Conservation (phyloP, 2,113 vertebrate species). For the Petrocephalus microphthalmus region DNA sequence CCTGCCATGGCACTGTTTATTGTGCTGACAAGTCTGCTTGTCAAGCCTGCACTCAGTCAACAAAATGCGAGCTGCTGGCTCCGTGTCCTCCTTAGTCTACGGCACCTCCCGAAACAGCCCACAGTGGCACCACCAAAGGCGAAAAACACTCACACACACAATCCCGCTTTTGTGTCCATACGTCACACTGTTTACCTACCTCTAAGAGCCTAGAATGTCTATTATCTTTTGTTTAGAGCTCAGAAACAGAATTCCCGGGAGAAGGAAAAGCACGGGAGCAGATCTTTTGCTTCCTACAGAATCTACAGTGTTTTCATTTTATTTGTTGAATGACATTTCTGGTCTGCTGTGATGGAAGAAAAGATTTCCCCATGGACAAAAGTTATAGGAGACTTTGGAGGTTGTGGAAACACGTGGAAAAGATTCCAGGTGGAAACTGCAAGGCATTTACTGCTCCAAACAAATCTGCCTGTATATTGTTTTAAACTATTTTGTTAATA, state of each 20-base stretch:
- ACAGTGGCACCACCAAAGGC: not conserved
- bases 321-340: not conserved
- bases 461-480: not conserved
- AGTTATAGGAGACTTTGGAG: not conserved
- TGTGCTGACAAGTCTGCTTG: slow-evolving; percentile 75
- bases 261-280: not conserved
- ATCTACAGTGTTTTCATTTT: not conserved
- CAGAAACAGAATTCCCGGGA: not conserved
- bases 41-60: slow-evolving; percentile 62
- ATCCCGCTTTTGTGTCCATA: slow-evolving; percentile 10
- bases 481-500: not conserved
- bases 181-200: not conserved
- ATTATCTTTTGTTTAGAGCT: not conserved
- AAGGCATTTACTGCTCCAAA: not conserved
- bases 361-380: not conserved
- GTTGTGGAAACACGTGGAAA: not conserved
- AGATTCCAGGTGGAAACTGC: not conserved
- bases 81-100: slow-evolving; percentile 26
- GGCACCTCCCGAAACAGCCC: not conserved
- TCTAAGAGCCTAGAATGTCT: not conserved
- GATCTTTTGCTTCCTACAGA: slow-evolving; percentile 1
- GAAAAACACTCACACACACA: not conserved
- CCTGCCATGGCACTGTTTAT: slow-evolving; percentile 63
- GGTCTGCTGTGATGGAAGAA: not conserved
- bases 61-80: slow-evolving; percentile 59